Evolutionary conservation across 2,797 vertebrate species (phyloP).

Genomic region (Arrhamphus sclerolepis): DNA sequence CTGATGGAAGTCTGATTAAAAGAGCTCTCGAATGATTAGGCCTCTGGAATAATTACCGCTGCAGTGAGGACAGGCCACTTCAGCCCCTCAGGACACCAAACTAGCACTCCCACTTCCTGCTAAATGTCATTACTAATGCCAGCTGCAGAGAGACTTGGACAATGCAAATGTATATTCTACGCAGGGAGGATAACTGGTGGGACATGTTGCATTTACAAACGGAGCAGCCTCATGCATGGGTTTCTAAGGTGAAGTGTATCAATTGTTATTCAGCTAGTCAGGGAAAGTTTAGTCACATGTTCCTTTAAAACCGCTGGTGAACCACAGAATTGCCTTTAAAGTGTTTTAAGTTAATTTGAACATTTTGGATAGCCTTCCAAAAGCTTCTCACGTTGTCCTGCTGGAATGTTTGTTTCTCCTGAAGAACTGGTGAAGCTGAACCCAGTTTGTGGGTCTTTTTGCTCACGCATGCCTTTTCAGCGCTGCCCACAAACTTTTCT

Average conservation of each 20-base stretch:
- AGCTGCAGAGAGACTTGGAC: slow-evolving; percentile 38
- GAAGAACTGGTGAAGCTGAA: too few relatives aligned
- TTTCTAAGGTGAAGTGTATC: slow-evolving; percentile 14
- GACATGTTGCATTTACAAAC: slow-evolving; percentile 28
- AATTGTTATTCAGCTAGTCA: slow-evolving; percentile 21
- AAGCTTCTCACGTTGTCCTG: too few relatives aligned
- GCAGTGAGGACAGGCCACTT: slow-evolving; percentile 44
- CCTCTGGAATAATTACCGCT: slow-evolving; percentile 66
- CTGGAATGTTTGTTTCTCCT: too few relatives aligned
- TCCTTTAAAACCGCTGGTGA: background rate
- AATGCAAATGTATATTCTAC: slow-evolving; percentile 30
- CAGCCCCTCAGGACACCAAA: slow-evolving; percentile 57
- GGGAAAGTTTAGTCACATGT: slow-evolving; percentile 15
- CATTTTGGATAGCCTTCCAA: too few relatives aligned
- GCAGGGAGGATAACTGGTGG: slow-evolving; percentile 8
- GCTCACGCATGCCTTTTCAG: too few relatives aligned
- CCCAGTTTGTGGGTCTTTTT: too few relatives aligned
- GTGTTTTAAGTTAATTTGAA: too few relatives aligned
- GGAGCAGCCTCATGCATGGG: slow-evolving; percentile 7
- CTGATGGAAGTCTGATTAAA: slow-evolving; percentile 77
- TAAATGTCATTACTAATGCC: slow-evolving; percentile 66
- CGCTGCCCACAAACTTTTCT: too few relatives aligned
- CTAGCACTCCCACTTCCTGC: slow-evolving; percentile 47
- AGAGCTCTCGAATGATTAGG: slow-evolving; percentile 70
- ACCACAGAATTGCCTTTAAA: too few relatives aligned